These are phyloP conservation scores for Xiphophorus couchianus DNA, from an alignment of 2,113 vertebrate species.

Conservation along the genomic window DNA sequence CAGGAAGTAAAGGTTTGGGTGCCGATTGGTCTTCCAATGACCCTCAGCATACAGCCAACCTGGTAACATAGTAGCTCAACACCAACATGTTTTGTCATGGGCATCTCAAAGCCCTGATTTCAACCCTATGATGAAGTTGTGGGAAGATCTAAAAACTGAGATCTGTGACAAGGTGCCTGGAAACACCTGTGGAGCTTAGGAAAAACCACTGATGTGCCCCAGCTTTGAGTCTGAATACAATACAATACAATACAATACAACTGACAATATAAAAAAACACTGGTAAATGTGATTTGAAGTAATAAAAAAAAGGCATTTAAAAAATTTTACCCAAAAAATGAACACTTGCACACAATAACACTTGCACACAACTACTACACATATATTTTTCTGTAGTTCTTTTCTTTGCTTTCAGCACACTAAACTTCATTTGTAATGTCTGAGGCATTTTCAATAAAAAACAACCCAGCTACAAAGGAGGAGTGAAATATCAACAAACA, in stretches of 20 bases:
- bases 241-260: not conserved
- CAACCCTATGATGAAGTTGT: no score
- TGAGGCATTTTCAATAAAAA: not conserved
- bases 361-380: no score
- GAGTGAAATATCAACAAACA: slow-evolving; percentile 19
- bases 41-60: no score
- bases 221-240: not conserved
- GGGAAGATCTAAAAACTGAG: not conserved
- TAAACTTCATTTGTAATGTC: not conserved
- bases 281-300: not conserved
- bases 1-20: no score
- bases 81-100: no score
- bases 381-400: not conserved
- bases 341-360: not conserved
- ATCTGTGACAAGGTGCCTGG: not conserved
- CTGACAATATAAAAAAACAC: not conserved
- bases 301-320: not conserved
- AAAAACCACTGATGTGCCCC: not conserved
- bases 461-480: not conserved
- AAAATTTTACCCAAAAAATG: not conserved
- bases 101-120: no score
- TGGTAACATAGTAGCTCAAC: no score
- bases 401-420: not conserved
- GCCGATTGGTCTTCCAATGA: no score
- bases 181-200: not conserved